phyloP scores from a whole-genome alignment of 2,113 vertebrate genomes.

The Porphyrio hochstetteri region DNA sequence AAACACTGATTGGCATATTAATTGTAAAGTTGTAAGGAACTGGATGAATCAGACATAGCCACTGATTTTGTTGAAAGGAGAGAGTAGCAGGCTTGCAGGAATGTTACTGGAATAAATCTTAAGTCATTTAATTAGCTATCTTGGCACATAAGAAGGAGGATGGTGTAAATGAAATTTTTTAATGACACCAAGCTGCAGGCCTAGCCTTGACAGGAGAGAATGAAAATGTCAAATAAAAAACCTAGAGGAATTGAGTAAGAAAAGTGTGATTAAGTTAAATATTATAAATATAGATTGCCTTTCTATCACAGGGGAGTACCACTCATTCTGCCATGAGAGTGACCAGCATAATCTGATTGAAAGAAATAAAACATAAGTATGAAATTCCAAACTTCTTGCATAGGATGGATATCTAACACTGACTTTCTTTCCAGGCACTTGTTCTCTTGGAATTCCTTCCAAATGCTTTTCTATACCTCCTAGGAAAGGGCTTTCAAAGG shows the following conservation, averaged over 20 bases:
- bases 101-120: not conserved
- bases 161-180: not conserved
- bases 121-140: not conserved
- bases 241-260: not conserved
- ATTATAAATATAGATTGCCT: not conserved
- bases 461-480: not conserved
- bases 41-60: not conserved
- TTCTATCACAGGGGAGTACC: not conserved
- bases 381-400: not conserved
- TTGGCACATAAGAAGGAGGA: not conserved
- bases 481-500: not conserved
- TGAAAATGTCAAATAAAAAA: not conserved
- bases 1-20: not conserved
- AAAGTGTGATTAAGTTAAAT: not conserved
- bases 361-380: not conserved
- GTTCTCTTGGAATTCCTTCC: not conserved
- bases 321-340: not conserved
- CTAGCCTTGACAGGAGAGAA: not conserved
- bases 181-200: not conserved
- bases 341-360: not conserved
- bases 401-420: not conserved
- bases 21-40: not conserved
- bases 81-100: not conserved
- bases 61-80: not conserved
- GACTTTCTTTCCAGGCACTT: not conserved